These are phyloP conservation scores for Heteromurus nitidus DNA, from an alignment of 2,888 invertebrate genomes.

Conservation along the genomic window DNA sequence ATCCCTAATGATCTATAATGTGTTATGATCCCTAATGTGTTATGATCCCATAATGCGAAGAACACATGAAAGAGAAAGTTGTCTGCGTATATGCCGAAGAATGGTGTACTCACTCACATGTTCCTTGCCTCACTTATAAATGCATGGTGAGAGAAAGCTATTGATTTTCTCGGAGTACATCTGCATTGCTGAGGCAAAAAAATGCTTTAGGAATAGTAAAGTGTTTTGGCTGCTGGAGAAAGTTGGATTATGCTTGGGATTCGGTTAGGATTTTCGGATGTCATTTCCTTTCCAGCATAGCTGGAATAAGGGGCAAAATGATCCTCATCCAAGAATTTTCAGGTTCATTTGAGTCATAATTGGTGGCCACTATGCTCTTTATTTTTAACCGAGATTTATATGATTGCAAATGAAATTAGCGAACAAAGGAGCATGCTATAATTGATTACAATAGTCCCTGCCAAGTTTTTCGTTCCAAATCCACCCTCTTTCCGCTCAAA, in stretches of 20 bases:
- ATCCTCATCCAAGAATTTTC: no score
- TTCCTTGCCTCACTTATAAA: background rate
- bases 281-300: background rate
- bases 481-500: conserved; percentile 5
- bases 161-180: conserved; percentile 8
- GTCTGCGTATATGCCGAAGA: background rate
- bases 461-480: background rate
- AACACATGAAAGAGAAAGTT: background rate
- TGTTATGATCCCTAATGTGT: no score
- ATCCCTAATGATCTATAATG: no score
- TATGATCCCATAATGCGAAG: no score
- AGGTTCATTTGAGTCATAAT: no score
- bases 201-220: no score
- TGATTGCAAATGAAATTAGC: no score
- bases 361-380: no score
- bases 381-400: no score
- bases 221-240: no score
- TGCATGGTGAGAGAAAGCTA: background rate
- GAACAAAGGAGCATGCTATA: background rate
- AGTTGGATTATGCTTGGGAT: no score
- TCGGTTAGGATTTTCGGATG: no score
- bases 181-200: background rate
- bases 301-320: background rate
- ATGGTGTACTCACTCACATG: background rate
- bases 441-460: background rate